These are phyloP conservation scores for Acridotheres tristis DNA, from an alignment of 2,797 vertebrate genomes.

Conservation along the genomic window DNA sequence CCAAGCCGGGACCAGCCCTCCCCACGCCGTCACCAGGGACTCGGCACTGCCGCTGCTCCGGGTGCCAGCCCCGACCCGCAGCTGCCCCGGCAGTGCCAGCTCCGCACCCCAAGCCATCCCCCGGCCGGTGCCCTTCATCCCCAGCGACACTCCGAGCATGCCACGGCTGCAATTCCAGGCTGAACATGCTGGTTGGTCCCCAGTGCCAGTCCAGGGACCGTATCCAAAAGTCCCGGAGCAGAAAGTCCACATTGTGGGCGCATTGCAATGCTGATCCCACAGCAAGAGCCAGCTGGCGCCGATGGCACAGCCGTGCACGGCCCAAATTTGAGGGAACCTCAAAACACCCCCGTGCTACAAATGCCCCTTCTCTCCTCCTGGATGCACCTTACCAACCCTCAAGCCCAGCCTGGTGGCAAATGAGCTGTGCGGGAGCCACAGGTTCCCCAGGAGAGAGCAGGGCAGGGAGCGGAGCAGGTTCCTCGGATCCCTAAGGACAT, in stretches of 20 bases:
- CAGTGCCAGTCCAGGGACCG: background rate
- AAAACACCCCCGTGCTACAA: fast-evolving
- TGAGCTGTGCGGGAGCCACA: fast-evolving
- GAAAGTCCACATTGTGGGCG: fast-evolving
- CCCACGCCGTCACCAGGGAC: fast-evolving
- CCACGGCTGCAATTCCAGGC: background rate
- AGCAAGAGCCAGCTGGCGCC: fast-evolving
- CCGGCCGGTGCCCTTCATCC: background rate
- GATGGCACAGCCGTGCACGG: background rate
- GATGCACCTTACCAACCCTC: background rate
- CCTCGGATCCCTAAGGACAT: background rate
- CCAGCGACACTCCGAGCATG: background rate
- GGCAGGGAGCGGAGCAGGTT: fast-evolving
- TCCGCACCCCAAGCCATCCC: background rate
- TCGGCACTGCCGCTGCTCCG: fast-evolving
- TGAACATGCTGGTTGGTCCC: background rate
- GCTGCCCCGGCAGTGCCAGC: background rate
- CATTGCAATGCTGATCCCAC: fast-evolving
- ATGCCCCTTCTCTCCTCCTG: fast-evolving
- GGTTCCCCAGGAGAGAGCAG: background rate
- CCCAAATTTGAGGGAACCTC: background rate
- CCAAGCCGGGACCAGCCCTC: background rate
- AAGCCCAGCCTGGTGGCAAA: background rate
- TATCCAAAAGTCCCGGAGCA: background rate
- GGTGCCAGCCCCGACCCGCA: background rate